A percentile compares a stretch with the other conserved stretches of the same genome.
These are phyloP conservation scores for Drosophila formosana DNA, from an alignment of 2,888 invertebrate species.

Conservation along the genomic window DNA sequence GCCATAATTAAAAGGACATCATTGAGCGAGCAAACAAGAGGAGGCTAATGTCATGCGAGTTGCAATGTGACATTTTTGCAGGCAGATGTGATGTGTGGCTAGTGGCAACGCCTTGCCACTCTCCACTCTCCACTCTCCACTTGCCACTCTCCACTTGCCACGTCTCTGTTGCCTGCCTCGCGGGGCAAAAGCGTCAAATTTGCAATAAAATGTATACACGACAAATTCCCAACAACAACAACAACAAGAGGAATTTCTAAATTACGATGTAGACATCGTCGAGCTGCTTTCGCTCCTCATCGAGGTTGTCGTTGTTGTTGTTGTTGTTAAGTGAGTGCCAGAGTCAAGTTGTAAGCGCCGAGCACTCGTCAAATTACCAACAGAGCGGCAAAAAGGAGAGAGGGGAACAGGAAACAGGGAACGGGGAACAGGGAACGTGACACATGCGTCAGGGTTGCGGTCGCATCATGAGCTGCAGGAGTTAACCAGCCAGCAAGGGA, in stretches of 20 bases:
- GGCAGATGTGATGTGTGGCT: conserved; percentile 74
- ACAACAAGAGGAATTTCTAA: conserved; percentile 33
- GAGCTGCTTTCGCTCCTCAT: conserved; percentile 21
- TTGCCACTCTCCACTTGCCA: not conserved
- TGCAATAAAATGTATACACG: conserved; percentile 66
- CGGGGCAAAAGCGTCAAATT: conserved; percentile 51
- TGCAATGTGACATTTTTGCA: conserved; percentile 52
- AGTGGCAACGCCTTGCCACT: conserved; percentile 42
- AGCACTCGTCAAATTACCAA: conserved; percentile 73
- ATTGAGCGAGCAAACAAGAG: conserved; percentile 22
- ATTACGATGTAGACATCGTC: conserved; percentile 49
- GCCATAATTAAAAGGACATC: conserved; percentile 16
- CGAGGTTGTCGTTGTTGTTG: conserved; percentile 11
- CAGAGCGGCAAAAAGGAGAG: conserved; percentile 5
- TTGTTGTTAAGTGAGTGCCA: conserved; percentile 66
- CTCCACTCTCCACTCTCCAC: not conserved
- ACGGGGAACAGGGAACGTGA: not conserved
- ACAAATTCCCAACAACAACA: conserved; percentile 59
- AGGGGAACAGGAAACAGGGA: too few species aligned
- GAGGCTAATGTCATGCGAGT: conserved; percentile 17
- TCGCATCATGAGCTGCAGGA: conserved; percentile 24
- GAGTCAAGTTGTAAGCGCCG: conserved; percentile 73
- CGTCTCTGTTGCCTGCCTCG: too few species aligned
- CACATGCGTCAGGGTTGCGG: conserved; percentile 48
- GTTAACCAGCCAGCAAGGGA: not conserved